Evolutionary conservation across 2,888 invertebrate species (phyloP).

Genomic region (Pristionchus japonicus): DNA sequence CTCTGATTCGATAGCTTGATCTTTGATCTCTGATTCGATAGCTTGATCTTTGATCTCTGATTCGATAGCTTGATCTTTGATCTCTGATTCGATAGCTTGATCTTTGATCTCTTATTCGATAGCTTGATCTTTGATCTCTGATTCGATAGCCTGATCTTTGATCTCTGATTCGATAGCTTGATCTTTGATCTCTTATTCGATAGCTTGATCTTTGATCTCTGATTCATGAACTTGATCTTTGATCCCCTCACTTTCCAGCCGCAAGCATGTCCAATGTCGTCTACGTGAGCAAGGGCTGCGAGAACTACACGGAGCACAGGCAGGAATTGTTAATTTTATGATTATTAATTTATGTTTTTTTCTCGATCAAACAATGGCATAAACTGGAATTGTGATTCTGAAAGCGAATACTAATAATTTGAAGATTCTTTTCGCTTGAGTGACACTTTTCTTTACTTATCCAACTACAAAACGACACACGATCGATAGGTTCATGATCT

Average conservation of each 20-base stretch:
- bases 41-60: too few species aligned
- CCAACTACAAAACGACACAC: neutral
- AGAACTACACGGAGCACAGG: conserved; percentile 39
- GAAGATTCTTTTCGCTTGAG: neutral
- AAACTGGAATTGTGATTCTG: too few species aligned
- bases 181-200: neutral
- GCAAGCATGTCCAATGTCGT: neutral
- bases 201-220: neutral
- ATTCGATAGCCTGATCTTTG: too few species aligned
- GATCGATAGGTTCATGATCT: neutral
- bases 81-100: too few species aligned
- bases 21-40: too few species aligned
- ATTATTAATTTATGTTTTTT: neutral
- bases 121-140: too few species aligned
- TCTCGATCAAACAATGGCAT: neutral
- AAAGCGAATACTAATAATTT: too few species aligned
- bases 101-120: too few species aligned
- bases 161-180: too few species aligned
- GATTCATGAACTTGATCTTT: neutral
- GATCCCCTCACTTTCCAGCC: neutral
- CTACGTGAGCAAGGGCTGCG: conserved; percentile 48
- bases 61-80: too few species aligned
- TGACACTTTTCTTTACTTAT: neutral
- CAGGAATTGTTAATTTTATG: neutral
- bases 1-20: too few species aligned